Base-by-base conservation (phyloP, 2,113 vertebrate species). In the Mesembrinibis cayennensis region DNA sequence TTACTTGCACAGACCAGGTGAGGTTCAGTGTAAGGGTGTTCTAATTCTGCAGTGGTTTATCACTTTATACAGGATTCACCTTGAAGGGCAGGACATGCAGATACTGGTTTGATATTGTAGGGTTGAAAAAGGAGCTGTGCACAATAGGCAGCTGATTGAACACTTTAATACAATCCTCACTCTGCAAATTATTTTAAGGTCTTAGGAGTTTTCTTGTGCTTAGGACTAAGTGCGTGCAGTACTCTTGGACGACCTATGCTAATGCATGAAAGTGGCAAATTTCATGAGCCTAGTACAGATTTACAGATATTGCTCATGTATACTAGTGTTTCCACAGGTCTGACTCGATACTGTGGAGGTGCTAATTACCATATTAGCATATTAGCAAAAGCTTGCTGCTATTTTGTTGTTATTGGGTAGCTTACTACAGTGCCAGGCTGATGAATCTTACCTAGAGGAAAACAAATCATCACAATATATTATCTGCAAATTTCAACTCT, bases 401-500 rank as follows among this genome's bases (percentile, higher is more conserved):
- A 5, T 27, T 66, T 17, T 62, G 61, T 26, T 81, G 27, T 45
- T 25, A 6, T 13, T 19, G 25, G 70, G 38, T 9, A 27, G 62
- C 47, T 72, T 23, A 8, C 15, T 49, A 2, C 53, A 74, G 70
- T 26, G 65, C 69, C 69, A 62, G 67, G 59, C 40, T 81, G 69
- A 10, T 44, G 36, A 44, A 40, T 30, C 50, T 71, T 23, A 36
- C 32, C 82, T 36, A 10, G 30, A 45, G 74, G 81, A 82, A 82
- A 72, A 30, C 76, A 50, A 71, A 79, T 58, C 61, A 71, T 26
- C 42, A 6, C 1, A 30, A 7, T 11, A 3, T 2, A 34, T 42
- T 45, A 66, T n/a, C 95, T 77, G 23, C 58, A 42, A 19, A 86
- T 66, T 82, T 87, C 63, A 91, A 65, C 66, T 82, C 66, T 61